Conservation (phyloP, 2,888 invertebrate genomes). For the Caenorhabditis virilis region DNA sequence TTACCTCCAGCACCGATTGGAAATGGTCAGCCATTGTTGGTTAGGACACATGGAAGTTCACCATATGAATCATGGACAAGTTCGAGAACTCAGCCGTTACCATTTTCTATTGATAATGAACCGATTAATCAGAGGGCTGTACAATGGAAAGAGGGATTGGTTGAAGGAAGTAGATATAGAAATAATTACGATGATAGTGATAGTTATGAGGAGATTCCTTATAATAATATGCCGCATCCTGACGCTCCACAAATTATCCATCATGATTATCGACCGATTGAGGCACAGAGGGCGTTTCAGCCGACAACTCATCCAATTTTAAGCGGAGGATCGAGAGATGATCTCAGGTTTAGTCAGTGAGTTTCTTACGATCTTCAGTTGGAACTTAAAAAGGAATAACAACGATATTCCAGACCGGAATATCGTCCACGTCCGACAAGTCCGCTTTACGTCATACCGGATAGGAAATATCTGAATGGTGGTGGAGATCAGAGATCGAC, state of each 20-base stretch:
- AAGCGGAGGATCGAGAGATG: constrained; percentile 16
- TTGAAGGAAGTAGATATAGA: constrained; percentile 24
- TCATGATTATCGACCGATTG: constrained; percentile 25
- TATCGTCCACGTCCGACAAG: too few relatives aligned
- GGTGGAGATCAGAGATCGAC: too few relatives aligned
- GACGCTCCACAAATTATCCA: constrained; percentile 6
- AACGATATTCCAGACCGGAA: too few relatives aligned
- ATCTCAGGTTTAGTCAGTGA: too few relatives aligned
- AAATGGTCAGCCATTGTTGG: constrained; percentile 18
- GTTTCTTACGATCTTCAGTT: too few relatives aligned
- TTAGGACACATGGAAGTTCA: constrained; percentile 18
- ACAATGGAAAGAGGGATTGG: constrained; percentile 45
- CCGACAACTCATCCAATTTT: constrained; percentile 31
- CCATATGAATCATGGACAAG: constrained; percentile 27
- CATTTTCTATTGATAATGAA: constrained; percentile 14
- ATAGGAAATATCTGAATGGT: too few relatives aligned
- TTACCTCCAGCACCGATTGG: constrained; percentile 24
- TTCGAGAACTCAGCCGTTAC: constrained; percentile 11
- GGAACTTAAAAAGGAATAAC: too few relatives aligned
- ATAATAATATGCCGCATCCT: constrained; percentile 11
- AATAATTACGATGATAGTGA: constrained; percentile 13
- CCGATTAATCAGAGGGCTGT: constrained; percentile 23
- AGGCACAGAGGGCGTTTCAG: constrained; percentile 8
- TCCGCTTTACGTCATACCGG: background rate
- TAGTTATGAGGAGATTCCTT: constrained; percentile 23